Conservation (phyloP, 2,797 vertebrate genomes). For the Acanthis flammea region DNA sequence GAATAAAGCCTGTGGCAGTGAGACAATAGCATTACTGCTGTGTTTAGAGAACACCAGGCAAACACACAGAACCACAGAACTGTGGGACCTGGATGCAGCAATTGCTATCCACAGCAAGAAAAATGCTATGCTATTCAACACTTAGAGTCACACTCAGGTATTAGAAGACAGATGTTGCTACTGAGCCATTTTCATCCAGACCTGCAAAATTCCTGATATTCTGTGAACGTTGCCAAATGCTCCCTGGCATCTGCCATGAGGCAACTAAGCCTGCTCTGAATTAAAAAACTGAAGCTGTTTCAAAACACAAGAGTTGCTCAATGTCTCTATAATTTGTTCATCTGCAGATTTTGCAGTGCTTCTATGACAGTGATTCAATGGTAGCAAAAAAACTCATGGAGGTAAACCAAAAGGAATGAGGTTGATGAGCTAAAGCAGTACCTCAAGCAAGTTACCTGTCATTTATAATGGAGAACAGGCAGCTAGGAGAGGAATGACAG, state of each 20-base stretch:
- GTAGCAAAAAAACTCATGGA: not conserved
- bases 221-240: not conserved
- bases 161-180: not conserved
- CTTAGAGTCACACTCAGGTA: not conserved
- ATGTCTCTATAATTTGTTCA: not conserved
- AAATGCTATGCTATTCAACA: not conserved
- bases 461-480: not conserved
- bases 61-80: not conserved
- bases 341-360: not conserved
- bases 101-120: not conserved
- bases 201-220: not conserved
- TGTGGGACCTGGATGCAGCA: not conserved
- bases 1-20: not conserved
- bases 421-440: not conserved
- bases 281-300: not conserved
- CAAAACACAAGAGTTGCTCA: not conserved
- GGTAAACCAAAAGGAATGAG: not conserved
- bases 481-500: not conserved
- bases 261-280: not conserved
- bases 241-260: not conserved
- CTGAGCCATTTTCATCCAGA: fast-evolving
- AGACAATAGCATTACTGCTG: not conserved
- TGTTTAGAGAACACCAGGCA: not conserved
- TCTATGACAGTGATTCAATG: fast-evolving
- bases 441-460: not conserved